Conservation (phyloP, 2,797 vertebrate species). For the Potorous gilbertii region DNA sequence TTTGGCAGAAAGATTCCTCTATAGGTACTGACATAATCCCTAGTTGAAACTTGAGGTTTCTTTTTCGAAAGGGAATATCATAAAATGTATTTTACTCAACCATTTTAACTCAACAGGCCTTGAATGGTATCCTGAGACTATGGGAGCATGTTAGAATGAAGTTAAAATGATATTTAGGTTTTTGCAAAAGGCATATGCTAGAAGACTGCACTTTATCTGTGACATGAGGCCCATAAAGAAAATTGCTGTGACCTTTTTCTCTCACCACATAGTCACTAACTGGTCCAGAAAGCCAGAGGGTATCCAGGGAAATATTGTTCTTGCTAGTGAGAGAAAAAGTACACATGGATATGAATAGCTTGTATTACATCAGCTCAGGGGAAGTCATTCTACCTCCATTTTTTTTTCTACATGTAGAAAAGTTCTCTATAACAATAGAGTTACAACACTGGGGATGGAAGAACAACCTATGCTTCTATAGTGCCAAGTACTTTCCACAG, state of each 20-base stretch:
- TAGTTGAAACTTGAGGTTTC: not conserved
- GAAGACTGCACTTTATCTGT: conserved; percentile 57
- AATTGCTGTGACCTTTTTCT: conserved; percentile 60
- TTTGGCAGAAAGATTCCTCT: not conserved
- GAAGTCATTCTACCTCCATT: not conserved
- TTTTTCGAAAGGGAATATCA: conserved; percentile 22
- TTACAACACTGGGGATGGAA: not conserved
- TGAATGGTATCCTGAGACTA: conserved; percentile 17
- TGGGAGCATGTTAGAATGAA: conserved; percentile 36
- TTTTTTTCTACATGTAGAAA: not conserved
- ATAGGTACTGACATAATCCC: not conserved
- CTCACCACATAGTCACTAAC: conserved; percentile 39
- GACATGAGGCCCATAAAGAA: conserved; percentile 53
- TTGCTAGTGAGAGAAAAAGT: conserved; percentile 22
- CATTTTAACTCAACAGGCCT: not conserved
- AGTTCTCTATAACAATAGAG: not conserved
- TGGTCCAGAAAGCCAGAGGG: not conserved
- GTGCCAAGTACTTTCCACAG: not conserved
- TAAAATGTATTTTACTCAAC: conserved; percentile 47
- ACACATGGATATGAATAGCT: not conserved
- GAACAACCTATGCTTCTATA: not conserved
- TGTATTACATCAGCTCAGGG: conserved; percentile 11
- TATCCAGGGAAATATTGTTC: conserved; percentile 18
- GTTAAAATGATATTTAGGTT: conserved; percentile 60
- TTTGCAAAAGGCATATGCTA: conserved; percentile 53